Conservation (phyloP, 2,888 invertebrate species). For the Byasa hedistus region DNA sequence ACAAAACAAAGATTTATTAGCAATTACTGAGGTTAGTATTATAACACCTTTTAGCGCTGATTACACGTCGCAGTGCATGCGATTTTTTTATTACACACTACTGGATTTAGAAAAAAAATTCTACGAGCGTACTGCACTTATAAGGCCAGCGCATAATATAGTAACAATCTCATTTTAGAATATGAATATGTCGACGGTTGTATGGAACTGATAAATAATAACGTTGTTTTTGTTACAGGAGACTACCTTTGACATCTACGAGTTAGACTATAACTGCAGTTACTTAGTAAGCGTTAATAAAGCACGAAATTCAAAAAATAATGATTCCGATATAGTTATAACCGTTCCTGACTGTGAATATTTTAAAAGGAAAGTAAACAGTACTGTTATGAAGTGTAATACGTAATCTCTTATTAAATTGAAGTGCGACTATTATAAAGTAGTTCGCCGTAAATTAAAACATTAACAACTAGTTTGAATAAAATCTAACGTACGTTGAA, state of each 20-base stretch:
- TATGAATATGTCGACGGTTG: too few species aligned
- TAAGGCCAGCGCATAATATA: too few species aligned
- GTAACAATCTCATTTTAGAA: too few species aligned
- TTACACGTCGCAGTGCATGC: too few species aligned
- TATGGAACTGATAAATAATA: neutral
- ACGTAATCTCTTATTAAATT: conserved; percentile 33
- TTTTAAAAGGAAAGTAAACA: conserved; percentile 63
- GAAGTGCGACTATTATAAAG: conserved; percentile 4
- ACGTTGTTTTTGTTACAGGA: conserved; percentile 58
- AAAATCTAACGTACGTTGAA: too few species aligned
- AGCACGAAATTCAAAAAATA: conserved; percentile 50
- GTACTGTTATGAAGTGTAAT: conserved; percentile 50
- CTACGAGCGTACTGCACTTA: too few species aligned
- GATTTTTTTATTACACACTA: too few species aligned
- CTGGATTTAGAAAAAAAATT: too few species aligned
- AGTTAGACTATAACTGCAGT: conserved; percentile 78
- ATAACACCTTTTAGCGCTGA: neutral
- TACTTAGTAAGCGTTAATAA: conserved; percentile 77
- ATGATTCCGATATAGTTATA: conserved; percentile 74
- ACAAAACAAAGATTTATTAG: conserved; percentile 67
- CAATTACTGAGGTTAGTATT: conserved; percentile 74
- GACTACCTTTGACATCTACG: conserved; percentile 77
- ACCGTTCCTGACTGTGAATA: conserved; percentile 77
- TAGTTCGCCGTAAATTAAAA: neutral
- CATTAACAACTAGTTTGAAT: neutral